A percentile compares a stretch with the other conserved stretches of the same genome.
These are phyloP conservation scores for Brenthis hecate DNA, from an alignment of 2,888 invertebrate species.

Conservation along the genomic window DNA sequence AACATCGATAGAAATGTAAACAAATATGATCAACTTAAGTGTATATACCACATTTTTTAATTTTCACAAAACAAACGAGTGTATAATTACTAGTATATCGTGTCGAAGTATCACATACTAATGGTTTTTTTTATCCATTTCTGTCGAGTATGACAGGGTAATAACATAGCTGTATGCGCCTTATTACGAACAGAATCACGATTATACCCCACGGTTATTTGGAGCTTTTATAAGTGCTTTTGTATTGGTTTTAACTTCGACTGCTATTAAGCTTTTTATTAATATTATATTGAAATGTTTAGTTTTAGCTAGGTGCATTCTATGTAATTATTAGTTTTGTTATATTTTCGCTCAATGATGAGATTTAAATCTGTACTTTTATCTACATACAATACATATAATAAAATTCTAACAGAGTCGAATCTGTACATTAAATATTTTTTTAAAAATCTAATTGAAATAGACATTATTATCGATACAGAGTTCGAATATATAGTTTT, in stretches of 20 bases:
- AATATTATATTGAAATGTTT: neutral
- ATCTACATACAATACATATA: too few species aligned
- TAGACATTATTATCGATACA: too few species aligned
- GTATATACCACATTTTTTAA: conserved; percentile 10
- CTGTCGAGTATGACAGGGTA: conserved; percentile 44
- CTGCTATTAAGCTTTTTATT: conserved; percentile 30
- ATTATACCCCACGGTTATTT: conserved; percentile 32
- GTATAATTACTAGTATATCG: conserved; percentile 17
- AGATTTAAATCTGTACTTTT: too few species aligned
- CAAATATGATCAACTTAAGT: neutral
- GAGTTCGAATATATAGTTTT: too few species aligned
- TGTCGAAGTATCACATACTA: conserved; percentile 42
- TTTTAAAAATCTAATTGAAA: too few species aligned
- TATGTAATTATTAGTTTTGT: too few species aligned
- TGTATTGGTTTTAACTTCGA: conserved; percentile 43
- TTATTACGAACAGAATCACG: conserved; percentile 42
- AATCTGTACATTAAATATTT: too few species aligned
- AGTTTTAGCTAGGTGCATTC: too few species aligned
- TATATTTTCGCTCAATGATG: too few species aligned
- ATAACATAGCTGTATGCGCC: conserved; percentile 45
- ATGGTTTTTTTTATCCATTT: conserved; percentile 42
- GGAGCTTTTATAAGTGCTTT: conserved; percentile 31
- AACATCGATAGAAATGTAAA: neutral
- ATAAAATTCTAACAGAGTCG: too few species aligned
- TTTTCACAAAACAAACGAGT: conserved; percentile 11